Base-by-base conservation (phyloP, 2,888 invertebrate genomes). In the Parnassius glacialis region DNA sequence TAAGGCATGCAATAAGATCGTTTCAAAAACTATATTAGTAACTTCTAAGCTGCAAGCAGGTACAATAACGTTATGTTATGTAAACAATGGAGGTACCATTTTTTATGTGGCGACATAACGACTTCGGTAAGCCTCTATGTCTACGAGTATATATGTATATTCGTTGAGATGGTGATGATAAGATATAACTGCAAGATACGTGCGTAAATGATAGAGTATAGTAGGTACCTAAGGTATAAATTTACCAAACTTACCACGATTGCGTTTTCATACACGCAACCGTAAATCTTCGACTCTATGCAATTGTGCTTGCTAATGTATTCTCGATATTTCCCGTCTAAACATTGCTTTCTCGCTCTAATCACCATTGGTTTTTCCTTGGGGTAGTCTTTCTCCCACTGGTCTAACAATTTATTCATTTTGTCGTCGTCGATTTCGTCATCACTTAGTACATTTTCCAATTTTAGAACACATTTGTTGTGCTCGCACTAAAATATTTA, bases 271-370 rank as follows among this genome's bases (percentile, higher is more conserved):
- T 71, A 73, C 12, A 61, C 34, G 65, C 78, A 78, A 7, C 67
- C 51, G 20, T 67, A 69, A 43, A 75, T 73, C 50, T 70, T 71
- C 0, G 69, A 45, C 3, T 71, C 64, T 0, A 66, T 66, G 60
- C 76, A 77, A 16, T 51, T 56, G 13, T 73, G 73, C 2, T 73
- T 69, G 0, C 68, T 62, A 3, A 63, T 64, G 55, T 70, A 74
- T 3, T 70, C 62, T 11, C 69, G 45, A 47, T 70, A 77, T 47
- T 71, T 66, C n/a, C 69, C 70, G 3, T 68, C 59, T 3, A 74
- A 64, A 57, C 78, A 78, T 10, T 66, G 60, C 0, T 55, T 41
- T 16, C 61, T 64, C 42, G 74, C 62, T 34, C 67, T 62, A 2
- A 73, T 68, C 7, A 65, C 47, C 12, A 70, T 63, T 0, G 61